Evolutionary conservation across 2,113 vertebrate genomes (phyloP).

Genomic region (Lepidothrix coronata): DNA sequence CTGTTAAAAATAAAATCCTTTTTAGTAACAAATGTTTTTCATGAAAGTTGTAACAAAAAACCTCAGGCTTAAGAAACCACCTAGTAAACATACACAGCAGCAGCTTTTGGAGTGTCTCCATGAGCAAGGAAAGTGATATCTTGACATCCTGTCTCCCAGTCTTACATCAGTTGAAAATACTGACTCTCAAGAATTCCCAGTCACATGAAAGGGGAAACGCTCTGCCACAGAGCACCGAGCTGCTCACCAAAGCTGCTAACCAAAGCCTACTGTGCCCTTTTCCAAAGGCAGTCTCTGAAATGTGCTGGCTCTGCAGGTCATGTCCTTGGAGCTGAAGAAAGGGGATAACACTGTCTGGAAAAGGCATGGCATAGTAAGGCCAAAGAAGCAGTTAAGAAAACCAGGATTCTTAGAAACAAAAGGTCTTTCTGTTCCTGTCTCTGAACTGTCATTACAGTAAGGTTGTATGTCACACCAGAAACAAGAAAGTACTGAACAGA

Average conservation of each 20-base stretch:
- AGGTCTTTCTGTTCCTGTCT: not conserved
- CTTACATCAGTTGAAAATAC: not conserved
- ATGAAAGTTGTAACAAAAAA: not conserved
- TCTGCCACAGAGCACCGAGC: not conserved
- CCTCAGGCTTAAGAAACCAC: not conserved
- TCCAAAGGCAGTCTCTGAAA: not conserved
- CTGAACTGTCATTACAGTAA: not conserved
- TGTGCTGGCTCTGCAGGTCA: not conserved
- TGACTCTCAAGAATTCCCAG: not conserved
- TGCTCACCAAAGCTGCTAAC: not conserved
- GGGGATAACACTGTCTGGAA: not conserved
- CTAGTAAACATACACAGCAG: not conserved
- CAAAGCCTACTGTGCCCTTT: not conserved
- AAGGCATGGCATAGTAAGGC: not conserved
- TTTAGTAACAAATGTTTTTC: not conserved
- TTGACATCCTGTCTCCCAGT: not conserved
- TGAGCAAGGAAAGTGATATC: not conserved
- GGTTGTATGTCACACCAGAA: not conserved
- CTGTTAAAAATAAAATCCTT: not conserved
- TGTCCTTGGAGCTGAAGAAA: not conserved
- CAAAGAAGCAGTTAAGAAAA: not conserved
- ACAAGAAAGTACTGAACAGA: not conserved
- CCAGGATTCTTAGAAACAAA: not conserved
- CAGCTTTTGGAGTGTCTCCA: not conserved
- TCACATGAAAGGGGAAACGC: accelerated